A percentile compares a stretch with the other conserved stretches of the same genome.
Evolutionary conservation across 2,113 vertebrate genomes (phyloP).

Genomic region (Puntigrus tetrazona): DNA sequence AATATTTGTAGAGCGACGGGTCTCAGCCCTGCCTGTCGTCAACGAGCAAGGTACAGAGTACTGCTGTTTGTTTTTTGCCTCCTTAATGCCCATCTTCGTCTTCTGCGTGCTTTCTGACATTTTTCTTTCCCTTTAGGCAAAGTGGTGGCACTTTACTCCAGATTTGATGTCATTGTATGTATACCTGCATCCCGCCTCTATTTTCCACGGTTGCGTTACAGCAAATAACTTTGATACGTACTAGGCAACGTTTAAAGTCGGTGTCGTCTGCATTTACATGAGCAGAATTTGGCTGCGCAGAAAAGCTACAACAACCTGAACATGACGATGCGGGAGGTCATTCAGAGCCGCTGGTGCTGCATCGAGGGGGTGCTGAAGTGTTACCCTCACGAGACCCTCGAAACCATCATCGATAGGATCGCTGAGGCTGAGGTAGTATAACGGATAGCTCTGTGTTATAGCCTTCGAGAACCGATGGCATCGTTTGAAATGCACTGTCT

Average conservation of each 20-base stretch:
- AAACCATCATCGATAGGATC: constrained; percentile 89
- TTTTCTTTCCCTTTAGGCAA: constrained; percentile 72
- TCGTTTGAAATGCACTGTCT: neutral
- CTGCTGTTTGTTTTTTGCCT: neutral
- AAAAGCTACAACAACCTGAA: constrained; percentile 93
- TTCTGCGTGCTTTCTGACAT: neutral
- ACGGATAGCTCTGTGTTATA: neutral
- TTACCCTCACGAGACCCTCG: constrained; percentile 87
- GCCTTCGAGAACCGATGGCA: neutral
- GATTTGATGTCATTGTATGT: constrained; percentile 97
- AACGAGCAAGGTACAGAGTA: constrained; percentile 78
- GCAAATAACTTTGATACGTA: neutral
- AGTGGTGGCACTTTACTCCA: constrained; percentile 92
- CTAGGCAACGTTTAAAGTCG: neutral
- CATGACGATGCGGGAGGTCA: constrained; percentile 85
- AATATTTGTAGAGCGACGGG: constrained; percentile 89
- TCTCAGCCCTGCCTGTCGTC: constrained; percentile 91
- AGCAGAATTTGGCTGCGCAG: constrained; percentile 89
- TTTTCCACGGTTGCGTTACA: neutral
- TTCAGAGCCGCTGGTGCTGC: constrained; percentile 77
- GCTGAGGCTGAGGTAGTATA: constrained; percentile 84
- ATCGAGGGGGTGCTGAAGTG: constrained; percentile 93
- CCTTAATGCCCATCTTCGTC: neutral
- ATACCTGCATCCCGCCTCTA: neutral
- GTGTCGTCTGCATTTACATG: neutral